Evolutionary conservation across 1,140 invertebrate species (phyloP), one percentile per base, ranked within the genome.

Genomic region (Ceratitis capitata): DNA sequence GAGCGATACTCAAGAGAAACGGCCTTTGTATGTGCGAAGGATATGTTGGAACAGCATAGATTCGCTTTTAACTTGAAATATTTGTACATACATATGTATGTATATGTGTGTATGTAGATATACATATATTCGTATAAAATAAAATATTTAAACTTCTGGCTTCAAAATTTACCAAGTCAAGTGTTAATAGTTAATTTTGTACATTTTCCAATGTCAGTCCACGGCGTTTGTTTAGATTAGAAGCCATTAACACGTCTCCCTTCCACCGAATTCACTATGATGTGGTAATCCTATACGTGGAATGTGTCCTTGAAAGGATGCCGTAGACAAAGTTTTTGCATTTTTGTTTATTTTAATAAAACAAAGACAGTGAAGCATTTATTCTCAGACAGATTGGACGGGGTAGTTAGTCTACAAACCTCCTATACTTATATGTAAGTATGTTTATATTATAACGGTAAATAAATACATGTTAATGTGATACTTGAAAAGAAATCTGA

Each of bases 251-350:
- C 61, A 35, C 61, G 39, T 35, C 61, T 39, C 32, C 4, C 16
- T 39, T 69, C 61, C 32, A 69, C 6, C 32, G 61, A 69, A 69
- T 61, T 69, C 39, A 7, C 19, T 29, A 6, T 35, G 16, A 32
- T 16, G 9, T 32, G 26, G 32, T 69, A 69, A 35, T 69, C 12
- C 16, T 19, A 69, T 35, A 69, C 61, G 29, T n/a, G 16, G 61
- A 69, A 69, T n/a, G 16, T n/a, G 61, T 69, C 61, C 61, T 69
- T 69, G 61, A 69, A 69, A 69, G 61, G 32, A 69, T 35, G 32
- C 35, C 19, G 29, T 29, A 39, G 9, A 69, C 16, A 0, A 14
- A 19, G 29, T 14, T 32, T 35, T 69, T 69, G 39, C 32, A 9
- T 69, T 64, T 69, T 39, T 69, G 32, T 69, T 69, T 69, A 69